Percentiles rank a stretch among this genome's conserved stretches.
Evolutionary conservation across 2,797 vertebrate species (phyloP).

Genomic region (Pangasius larnaudii): DNA sequence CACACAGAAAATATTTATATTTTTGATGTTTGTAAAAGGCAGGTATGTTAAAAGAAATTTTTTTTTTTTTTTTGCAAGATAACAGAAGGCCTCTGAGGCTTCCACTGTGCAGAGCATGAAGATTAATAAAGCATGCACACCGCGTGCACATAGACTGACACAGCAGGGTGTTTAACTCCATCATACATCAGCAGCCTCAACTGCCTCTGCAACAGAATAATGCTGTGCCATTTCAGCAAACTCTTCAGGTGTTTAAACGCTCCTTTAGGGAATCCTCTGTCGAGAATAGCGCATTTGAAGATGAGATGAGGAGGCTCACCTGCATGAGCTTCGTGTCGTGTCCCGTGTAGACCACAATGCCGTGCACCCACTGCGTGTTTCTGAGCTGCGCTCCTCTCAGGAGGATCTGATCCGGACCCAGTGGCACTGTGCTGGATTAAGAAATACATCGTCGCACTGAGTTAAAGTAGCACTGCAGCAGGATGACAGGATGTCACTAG

Average conservation of each 20-base stretch:
- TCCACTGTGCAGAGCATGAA: neutral
- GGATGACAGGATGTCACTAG: neutral
- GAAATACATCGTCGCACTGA: neutral
- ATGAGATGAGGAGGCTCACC: constrained; percentile 69
- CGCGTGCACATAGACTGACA: neutral
- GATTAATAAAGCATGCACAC: neutral
- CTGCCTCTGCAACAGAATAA: neutral
- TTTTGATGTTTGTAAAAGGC: neutral
- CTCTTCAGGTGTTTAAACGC: neutral
- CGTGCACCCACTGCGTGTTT: constrained; percentile 98
- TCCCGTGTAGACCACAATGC: constrained; percentile 96
- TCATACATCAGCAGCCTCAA: neutral
- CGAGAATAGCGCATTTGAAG: neutral
- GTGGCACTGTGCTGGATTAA: constrained; percentile 82
- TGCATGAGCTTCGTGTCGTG: constrained; percentile 99
- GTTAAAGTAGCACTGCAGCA: neutral
- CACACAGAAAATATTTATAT: neutral
- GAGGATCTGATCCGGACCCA: constrained; percentile 97
- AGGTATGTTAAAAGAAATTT: neutral
- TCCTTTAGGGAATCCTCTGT: neutral
- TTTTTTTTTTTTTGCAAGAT: too few relatives aligned
- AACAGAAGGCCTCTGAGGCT: neutral
- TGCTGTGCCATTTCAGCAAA: neutral
- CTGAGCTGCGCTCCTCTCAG: constrained; percentile 95
- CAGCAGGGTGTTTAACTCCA: neutral